Evolutionary conservation across 2,113 vertebrate genomes (phyloP), one percentile per base, ranked within the genome.

Genomic region (Thamnaconus septentrionalis): DNA sequence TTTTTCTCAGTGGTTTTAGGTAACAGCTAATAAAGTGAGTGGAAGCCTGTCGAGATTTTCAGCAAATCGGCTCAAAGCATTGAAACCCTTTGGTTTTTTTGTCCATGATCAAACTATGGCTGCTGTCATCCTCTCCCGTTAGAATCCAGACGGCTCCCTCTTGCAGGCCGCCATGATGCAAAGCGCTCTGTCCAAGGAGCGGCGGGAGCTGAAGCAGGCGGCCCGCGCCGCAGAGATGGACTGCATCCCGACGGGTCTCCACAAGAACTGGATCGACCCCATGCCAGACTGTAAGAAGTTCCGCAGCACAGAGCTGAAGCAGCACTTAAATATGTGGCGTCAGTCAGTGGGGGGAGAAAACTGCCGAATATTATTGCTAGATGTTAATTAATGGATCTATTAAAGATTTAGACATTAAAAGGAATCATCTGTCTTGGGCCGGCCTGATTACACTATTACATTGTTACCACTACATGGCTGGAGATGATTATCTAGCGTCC

Each of bases 141-240:
- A 98, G 95, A 98, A 97, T 73, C 96, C 96, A 0, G 96, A 98
- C 44, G 96, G 96, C 56, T 96, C 96, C 8, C 87, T 98, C 18
- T 98, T 95, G n/a, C 96, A 98, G 62, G 96, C 96, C 5, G 96
- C 96, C 8, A 98, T 98, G 96, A 97, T 97, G 96, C 96, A 97
- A 82, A 96, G 94, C 44, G 96, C 95, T 8, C 85, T 98, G 8
- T 91, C 95, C 4, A 98, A 98, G 74, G 96, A 98, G 81, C 87
- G 96, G 44, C 60, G 94, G 48, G 96, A 98, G 62, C 82, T 96
- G 59, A 98, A 98, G 76, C 95, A 97, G 84, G 93, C 93, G 7
- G 93, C 93, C 18, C 92, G 95, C 0, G 94, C 95, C 66, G 95
- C 94, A 0, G 95, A 98, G 85, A 95, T 98, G 95, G 95, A 98